phyloP scores from a whole-genome alignment of 2,797 vertebrate species.

The Lagodon rhomboides region DNA sequence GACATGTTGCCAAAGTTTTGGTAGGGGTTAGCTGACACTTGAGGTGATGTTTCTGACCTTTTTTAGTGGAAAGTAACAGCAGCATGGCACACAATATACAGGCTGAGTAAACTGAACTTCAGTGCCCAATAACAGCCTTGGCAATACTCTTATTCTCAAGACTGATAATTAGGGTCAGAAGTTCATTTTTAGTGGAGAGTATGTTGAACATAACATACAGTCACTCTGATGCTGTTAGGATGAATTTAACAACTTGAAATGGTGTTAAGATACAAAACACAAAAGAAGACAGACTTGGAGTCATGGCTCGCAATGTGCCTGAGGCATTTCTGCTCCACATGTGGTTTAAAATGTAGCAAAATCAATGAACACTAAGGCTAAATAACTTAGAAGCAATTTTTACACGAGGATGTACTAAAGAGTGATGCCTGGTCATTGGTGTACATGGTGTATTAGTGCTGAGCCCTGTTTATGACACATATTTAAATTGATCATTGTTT shows the following conservation, averaged over 20 bases:
- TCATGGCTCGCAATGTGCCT: neutral
- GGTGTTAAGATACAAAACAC: slow-evolving; percentile 3
- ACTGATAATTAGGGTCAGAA: slow-evolving; percentile 14
- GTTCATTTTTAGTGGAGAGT: slow-evolving; percentile 17
- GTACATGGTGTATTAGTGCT: neutral
- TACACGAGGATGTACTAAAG: neutral
- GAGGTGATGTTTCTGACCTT: neutral
- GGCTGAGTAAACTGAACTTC: neutral
- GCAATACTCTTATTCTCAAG: slow-evolving; percentile 11
- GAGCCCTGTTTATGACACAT: neutral
- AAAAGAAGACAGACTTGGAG: neutral
- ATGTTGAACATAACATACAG: slow-evolving; percentile 28
- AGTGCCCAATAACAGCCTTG: slow-evolving; percentile 1
- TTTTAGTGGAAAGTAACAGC: slow-evolving; percentile 4
- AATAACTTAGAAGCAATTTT: neutral
- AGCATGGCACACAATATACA: neutral
- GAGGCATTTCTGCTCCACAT: neutral
- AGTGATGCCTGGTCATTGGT: neutral
- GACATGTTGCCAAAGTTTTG: slow-evolving; percentile 10
- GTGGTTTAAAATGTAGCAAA: slow-evolving; percentile 1
- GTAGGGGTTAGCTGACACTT: slow-evolving; percentile 25
- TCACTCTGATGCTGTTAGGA: neutral
- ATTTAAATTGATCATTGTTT: neutral
- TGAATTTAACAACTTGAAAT: slow-evolving; percentile 8
- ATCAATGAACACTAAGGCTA: neutral